phyloP scores from a whole-genome alignment of 2,797 vertebrate species.

The Spondyliosoma cantharus region DNA sequence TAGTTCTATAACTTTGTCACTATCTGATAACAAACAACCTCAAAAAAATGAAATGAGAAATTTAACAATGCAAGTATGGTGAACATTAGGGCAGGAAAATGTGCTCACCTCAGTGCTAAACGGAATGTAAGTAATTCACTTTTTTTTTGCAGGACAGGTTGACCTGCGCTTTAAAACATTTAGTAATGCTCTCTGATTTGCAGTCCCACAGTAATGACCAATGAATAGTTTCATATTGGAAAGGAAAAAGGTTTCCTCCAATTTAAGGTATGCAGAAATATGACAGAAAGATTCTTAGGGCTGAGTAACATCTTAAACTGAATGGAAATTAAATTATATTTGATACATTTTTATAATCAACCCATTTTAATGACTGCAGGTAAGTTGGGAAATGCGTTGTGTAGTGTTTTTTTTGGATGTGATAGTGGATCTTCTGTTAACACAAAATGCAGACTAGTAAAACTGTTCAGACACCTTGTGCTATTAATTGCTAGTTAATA shows the following conservation, averaged over 20 bases:
- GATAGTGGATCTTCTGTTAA: constrained; percentile 10
- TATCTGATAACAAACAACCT: constrained; percentile 5
- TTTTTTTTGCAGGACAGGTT: constrained; percentile 20
- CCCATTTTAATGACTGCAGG: background rate
- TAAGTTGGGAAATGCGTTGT: background rate
- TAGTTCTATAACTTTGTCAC: background rate
- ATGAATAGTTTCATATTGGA: constrained; percentile 28
- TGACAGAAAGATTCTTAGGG: background rate
- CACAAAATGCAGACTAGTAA: background rate
- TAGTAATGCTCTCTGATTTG: background rate
- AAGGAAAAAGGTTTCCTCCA: constrained; percentile 5
- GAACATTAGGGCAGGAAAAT: background rate
- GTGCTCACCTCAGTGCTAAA: background rate
- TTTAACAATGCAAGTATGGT: background rate
- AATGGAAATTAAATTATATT: background rate
- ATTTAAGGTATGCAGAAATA: constrained; percentile 29
- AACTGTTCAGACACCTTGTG: background rate
- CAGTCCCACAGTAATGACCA: constrained; percentile 1
- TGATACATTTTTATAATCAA: background rate
- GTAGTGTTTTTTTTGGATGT: background rate
- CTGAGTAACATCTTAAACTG: background rate
- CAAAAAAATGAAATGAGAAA: background rate
- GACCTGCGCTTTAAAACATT: constrained; percentile 27
- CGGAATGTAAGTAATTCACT: background rate
- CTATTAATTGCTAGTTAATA: background rate